A percentile compares a stretch with the other conserved stretches of the same genome.
Conservation (phyloP, 2,113 vertebrate genomes). For the Pipa parva region DNA sequence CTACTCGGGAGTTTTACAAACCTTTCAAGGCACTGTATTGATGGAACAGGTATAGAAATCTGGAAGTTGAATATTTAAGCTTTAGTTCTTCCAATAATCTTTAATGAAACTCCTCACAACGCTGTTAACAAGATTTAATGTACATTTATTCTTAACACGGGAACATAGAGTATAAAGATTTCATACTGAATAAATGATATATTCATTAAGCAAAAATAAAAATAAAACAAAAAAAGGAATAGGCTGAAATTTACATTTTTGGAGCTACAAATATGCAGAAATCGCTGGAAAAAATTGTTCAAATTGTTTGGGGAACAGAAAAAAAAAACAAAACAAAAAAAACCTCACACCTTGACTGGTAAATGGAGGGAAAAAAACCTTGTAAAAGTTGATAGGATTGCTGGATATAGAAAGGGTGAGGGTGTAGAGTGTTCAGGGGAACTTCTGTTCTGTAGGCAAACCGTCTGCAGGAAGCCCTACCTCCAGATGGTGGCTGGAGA, state of each 20-base stretch:
- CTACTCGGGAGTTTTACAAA: too few relatives aligned
- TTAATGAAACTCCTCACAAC: conserved; percentile 88
- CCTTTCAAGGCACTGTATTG: too few relatives aligned
- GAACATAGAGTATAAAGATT: conserved; percentile 99
- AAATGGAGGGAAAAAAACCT: conserved; percentile 69
- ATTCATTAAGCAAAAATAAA: conserved; percentile 99
- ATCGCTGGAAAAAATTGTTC: conserved; percentile 91
- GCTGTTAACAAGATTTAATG: conserved; percentile 99
- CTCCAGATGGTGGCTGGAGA: conserved; percentile 53
- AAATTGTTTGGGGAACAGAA: conserved; percentile 96
- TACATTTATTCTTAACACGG: conserved; percentile 99
- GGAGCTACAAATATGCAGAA: conserved; percentile 99
- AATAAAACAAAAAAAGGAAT: conserved; percentile 90
- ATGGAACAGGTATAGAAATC: too few relatives aligned
- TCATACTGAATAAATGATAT: conserved; percentile 99
- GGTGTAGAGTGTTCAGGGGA: conserved; percentile 6
- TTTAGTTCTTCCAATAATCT: too few relatives aligned
- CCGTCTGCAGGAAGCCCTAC: conserved; percentile 42
- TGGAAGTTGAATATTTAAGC: too few relatives aligned
- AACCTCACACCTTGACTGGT: conserved; percentile 85
- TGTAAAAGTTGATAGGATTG: conserved; percentile 82
- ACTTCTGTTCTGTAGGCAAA: conserved; percentile 28
- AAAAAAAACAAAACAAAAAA: conserved; percentile 63
- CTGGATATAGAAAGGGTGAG: conserved; percentile 77
- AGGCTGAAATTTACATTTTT: conserved; percentile 99